A percentile compares a stretch with the other conserved stretches of the same genome.
phyloP scores from a whole-genome alignment of 2,113 vertebrate genomes.

The Danionella cerebrum region DNA sequence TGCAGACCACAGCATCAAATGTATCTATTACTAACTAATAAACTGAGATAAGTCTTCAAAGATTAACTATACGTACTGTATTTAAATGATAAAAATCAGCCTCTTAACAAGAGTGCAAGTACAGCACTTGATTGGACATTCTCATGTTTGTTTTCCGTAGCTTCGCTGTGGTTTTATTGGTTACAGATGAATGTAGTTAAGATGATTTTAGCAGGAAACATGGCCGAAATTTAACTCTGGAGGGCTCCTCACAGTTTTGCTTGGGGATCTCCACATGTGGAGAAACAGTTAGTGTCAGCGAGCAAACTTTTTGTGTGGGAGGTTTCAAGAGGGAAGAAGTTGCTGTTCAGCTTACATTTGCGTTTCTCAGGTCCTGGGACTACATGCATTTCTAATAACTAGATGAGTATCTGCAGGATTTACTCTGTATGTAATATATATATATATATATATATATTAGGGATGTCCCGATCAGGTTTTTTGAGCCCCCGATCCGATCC shows the following conservation, averaged over 20 bases:
- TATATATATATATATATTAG: no score
- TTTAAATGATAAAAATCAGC: no score
- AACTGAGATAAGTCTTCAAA: no score
- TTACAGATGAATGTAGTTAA: conserved; percentile 26
- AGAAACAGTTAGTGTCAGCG: conserved; percentile 29
- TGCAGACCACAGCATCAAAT: not conserved
- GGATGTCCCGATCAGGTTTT: no score
- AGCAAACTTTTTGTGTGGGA: conserved; percentile 38
- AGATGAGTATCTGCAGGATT: no score
- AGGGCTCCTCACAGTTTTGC: conserved; percentile 44
- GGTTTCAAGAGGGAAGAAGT: conserved; percentile 45
- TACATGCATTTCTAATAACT: not conserved
- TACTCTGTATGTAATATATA: no score
- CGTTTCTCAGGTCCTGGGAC: not conserved
- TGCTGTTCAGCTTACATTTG: conserved; percentile 38
- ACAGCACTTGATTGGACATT: not conserved
- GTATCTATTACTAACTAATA: not conserved
- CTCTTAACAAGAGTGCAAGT: no score
- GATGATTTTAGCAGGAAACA: conserved; percentile 55
- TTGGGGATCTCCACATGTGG: conserved; percentile 32
- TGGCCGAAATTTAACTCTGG: conserved; percentile 36
- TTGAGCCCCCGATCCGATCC: no score
- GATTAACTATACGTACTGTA: no score
- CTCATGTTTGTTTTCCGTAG: conserved; percentile 8
- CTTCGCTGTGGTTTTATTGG: conserved; percentile 37